Evolutionary conservation across 1,140 invertebrate genomes (phyloP).

Genomic region (Portunus trituberculatus): DNA sequence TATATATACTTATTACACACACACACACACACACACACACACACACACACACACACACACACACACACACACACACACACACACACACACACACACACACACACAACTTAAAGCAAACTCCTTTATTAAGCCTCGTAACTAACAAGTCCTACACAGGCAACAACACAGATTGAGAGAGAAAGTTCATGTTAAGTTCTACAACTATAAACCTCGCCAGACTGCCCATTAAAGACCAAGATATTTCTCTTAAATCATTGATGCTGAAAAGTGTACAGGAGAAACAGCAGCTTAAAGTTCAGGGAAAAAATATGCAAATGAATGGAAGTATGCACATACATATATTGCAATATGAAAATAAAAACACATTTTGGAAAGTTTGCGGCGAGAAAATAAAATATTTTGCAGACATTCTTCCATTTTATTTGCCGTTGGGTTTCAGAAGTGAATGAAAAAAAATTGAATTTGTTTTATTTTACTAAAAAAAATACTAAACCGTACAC

Average conservation of each 20-base stretch:
- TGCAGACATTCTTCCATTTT: not conserved
- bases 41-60: slow-evolving; percentile 18
- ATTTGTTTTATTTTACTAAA: not conserved
- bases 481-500: not conserved
- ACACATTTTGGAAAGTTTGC: not conserved
- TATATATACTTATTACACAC: not conserved
- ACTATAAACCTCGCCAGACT: not conserved
- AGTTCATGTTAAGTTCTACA: not conserved
- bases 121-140: slow-evolving; percentile 4
- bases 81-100: not conserved
- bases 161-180: slow-evolving; percentile 21
- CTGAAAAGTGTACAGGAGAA: too few species aligned
- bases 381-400: not conserved
- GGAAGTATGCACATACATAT: not conserved
- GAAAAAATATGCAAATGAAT: slow-evolving; percentile 14
- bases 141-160: not conserved
- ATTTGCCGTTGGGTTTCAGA: not conserved
- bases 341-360: not conserved
- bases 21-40: slow-evolving; percentile 18
- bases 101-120: slow-evolving; percentile 5
- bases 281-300: too few species aligned
- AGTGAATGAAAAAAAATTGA: not conserved
- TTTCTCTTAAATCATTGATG: not conserved
- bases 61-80: not conserved
- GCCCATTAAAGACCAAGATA: slow-evolving; percentile 1